Evolutionary conservation across 1,140 invertebrate species (phyloP).

Genomic region (Psix sp.): DNA sequence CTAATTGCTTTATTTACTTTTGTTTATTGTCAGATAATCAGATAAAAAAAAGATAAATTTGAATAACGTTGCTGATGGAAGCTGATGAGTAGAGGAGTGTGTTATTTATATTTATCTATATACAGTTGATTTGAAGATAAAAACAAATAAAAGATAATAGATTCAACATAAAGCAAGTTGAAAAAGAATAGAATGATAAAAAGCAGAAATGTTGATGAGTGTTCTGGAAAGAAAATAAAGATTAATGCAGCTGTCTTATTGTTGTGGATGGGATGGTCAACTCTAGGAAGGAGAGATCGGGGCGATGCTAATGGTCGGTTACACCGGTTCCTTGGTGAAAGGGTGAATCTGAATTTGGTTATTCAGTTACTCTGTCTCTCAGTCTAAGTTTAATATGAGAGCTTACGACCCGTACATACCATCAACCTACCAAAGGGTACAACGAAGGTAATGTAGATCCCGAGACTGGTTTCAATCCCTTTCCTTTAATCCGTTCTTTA

Average conservation of each 20-base stretch:
- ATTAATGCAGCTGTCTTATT: slow-evolving; percentile 78
- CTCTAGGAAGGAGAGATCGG: slow-evolving; percentile 75
- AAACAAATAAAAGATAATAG: slow-evolving; percentile 3
- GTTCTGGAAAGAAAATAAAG: slow-evolving; percentile 66
- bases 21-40: slow-evolving; percentile 15
- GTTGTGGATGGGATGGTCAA: slow-evolving; percentile 77
- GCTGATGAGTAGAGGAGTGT: slow-evolving; percentile 31
- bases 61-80: slow-evolving; percentile 60
- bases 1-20: slow-evolving; percentile 30
- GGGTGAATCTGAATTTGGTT: slow-evolving; percentile 76
- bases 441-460: slow-evolving; percentile 77
- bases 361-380: slow-evolving; percentile 77
- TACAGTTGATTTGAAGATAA: not conserved
- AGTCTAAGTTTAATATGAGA: slow-evolving; percentile 77
- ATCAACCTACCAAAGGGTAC: slow-evolving; percentile 75
- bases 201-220: slow-evolving; percentile 56
- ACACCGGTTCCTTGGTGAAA: slow-evolving; percentile 74
- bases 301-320: slow-evolving; percentile 74
- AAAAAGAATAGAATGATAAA: slow-evolving; percentile 21
- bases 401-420: slow-evolving; percentile 75
- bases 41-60: slow-evolving; percentile 29
- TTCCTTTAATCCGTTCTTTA: slow-evolving; percentile 2
- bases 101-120: slow-evolving; percentile 42
- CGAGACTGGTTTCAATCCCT: slow-evolving; percentile 74
- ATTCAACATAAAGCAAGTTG: not conserved